Percentiles rank a stretch among this genome's conserved stretches.
These are phyloP conservation scores for Rallus limicola DNA, from an alignment of 2,113 vertebrate species.

Conservation along the genomic window DNA sequence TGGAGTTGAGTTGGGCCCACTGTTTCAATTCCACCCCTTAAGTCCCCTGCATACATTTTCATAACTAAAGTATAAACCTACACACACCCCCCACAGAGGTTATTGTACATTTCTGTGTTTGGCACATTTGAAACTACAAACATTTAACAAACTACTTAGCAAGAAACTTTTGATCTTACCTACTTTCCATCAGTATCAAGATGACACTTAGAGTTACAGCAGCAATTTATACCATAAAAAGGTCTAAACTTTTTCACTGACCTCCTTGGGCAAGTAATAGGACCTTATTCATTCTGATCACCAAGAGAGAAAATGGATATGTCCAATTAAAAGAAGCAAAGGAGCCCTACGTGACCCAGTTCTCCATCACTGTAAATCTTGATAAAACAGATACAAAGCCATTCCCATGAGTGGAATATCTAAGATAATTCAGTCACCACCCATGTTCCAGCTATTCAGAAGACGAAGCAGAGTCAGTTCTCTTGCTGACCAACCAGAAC, in stretches of 20 bases:
- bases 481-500: not conserved
- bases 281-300: not conserved
- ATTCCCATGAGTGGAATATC: not conserved
- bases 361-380: not conserved
- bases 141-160: not conserved
- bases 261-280: not conserved
- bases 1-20: not conserved
- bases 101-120: not conserved
- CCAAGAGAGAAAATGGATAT: not conserved
- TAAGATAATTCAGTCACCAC: not conserved
- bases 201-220: not conserved
- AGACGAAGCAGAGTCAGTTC: not conserved
- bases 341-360: rapidly evolving
- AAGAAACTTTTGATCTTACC: not conserved
- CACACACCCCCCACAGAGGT: rapidly evolving
- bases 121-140: not conserved
- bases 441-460: not conserved
- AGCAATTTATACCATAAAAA: not conserved
- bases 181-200: not conserved
- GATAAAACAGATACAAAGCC: not conserved
- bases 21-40: not conserved
- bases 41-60: not conserved
- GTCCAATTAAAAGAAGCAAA: not conserved
- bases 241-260: not conserved
- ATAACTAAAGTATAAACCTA: not conserved